phyloP scores from a whole-genome alignment of 2,797 vertebrate species.

The Spizella passerina region DNA sequence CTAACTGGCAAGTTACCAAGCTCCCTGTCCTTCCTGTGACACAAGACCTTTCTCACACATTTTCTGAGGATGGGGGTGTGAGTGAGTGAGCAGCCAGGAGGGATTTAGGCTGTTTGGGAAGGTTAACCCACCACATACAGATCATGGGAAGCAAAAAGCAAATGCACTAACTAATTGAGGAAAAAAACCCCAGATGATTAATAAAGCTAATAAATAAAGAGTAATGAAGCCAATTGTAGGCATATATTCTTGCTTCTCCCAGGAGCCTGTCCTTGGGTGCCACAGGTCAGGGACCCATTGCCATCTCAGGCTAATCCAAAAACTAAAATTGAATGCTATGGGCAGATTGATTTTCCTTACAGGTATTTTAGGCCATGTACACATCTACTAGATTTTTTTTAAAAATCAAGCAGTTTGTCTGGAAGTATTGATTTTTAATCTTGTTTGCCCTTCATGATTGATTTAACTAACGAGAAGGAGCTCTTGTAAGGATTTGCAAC shows the following conservation, averaged over 20 bases:
- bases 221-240: neutral
- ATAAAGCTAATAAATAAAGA: neutral
- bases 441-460: neutral
- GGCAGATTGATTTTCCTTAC: neutral
- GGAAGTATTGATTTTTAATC: constrained; percentile 1
- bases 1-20: neutral
- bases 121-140: neutral
- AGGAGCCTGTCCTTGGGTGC: neutral
- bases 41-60: neutral
- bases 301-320: neutral
- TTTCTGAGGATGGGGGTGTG: neutral
- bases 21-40: neutral
- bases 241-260: neutral
- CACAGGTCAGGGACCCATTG: rapidly evolving
- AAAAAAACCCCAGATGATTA: neutral
- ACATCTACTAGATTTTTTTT: neutral
- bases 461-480: neutral
- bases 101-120: neutral
- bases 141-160: neutral
- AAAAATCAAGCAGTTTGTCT: neutral
- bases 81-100: neutral
- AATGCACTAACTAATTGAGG: neutral
- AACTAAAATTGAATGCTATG: neutral
- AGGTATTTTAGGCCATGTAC: neutral
- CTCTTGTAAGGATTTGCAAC: neutral